Evolutionary conservation across 2,888 invertebrate genomes (phyloP), one percentile per base, ranked within the genome.

Genomic region (Mantis religiosa): DNA sequence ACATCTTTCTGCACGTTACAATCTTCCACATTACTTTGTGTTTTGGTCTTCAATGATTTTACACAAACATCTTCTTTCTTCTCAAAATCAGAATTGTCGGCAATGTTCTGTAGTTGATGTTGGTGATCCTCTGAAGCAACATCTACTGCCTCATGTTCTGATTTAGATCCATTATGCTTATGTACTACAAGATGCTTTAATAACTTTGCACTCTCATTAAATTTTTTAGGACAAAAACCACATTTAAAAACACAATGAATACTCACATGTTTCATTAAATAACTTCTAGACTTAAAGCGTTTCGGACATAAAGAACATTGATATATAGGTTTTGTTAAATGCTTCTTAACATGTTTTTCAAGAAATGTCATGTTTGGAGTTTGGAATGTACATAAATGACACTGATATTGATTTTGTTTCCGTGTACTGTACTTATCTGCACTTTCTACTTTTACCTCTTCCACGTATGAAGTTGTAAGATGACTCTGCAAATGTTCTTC

Each of bases 301-400:
- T 89, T 88, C n/a, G 47, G 41, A 87, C 90, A 90, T 7, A 88
- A 25, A n/a, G 83, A 84, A 83, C 90, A 90, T 71, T 89, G 54
- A 88, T 85, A 89, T 8, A 88, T 15, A 25, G 34, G 28, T 87
- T 82, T 82, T 2, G 34, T 27, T 34, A 34, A 71, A 6, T 90
- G 90, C 47, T 85, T 89, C 12, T 25, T 47, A 84, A 87, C 27
- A 54, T 90, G 90, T 84, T 71, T 88, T 28, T 90, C 89, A 87
- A 89, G 90, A 15, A 87, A 82, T 27, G 84, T 86, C 83, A 88
- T 89, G 84, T 83, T 82, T 83, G n/a, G 3, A 12, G 87, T 87
- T 28, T 88, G 85, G 83, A 87, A 90, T 25, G 89, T 85, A 84
- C 90, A 90, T 14, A 88, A 30, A 85, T 89, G 87, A 71, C 90